Evolutionary conservation across 2,797 vertebrate species (phyloP).

Genomic region (Coluber constrictor): DNA sequence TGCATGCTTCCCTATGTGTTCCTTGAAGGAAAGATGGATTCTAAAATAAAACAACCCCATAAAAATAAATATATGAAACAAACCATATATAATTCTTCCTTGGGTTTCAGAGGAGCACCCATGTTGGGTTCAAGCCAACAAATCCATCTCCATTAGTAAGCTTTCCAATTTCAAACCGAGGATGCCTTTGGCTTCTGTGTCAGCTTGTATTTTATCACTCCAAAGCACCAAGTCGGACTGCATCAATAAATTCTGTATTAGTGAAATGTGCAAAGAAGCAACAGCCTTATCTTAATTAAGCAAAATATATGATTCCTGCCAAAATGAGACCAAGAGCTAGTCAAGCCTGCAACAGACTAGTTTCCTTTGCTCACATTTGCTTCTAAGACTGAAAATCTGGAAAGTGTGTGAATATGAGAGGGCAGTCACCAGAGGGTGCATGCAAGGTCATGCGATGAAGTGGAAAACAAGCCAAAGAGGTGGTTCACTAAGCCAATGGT

Average conservation of each 20-base stretch:
- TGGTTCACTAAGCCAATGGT: not conserved
- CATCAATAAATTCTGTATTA: slow-evolving; percentile 57
- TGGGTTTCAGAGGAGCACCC: slow-evolving; percentile 14
- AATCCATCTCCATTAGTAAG: slow-evolving; percentile 54
- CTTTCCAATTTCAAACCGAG: slow-evolving; percentile 36
- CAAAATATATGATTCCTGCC: slow-evolving; percentile 61
- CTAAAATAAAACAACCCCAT: not conserved
- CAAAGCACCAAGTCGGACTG: slow-evolving; percentile 36
- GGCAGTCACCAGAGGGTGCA: not conserved
- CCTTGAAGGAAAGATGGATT: not conserved
- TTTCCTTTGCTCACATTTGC: not conserved
- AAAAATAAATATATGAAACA: not conserved
- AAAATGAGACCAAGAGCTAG: slow-evolving; percentile 33
- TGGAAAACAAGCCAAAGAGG: not conserved
- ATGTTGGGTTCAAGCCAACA: slow-evolving; percentile 9
- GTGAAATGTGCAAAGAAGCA: slow-evolving; percentile 59
- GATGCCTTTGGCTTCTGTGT: slow-evolving; percentile 53
- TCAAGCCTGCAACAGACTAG: slow-evolving; percentile 27
- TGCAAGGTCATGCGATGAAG: not conserved
- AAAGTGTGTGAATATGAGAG: not conserved
- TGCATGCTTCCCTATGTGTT: not conserved
- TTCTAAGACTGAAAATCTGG: not conserved
- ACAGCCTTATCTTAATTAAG: slow-evolving; percentile 65
- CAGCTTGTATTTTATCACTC: slow-evolving; percentile 54
- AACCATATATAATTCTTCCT: not conserved